Conservation (phyloP, 2,888 invertebrate genomes). For the Gerris lacustris region DNA sequence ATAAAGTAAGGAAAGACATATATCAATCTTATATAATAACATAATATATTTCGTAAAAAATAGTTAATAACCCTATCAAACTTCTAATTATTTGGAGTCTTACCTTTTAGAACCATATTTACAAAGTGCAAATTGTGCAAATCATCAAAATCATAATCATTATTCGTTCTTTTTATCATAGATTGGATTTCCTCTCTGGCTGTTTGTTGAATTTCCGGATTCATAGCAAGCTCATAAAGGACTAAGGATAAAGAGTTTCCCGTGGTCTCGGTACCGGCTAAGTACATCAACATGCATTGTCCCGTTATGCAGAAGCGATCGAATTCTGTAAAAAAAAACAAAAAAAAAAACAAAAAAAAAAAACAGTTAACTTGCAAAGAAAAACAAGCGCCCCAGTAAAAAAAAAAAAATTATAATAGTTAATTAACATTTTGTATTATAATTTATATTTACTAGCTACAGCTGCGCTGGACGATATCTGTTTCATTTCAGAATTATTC, state of each 20-base stretch:
- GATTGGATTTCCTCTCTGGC: neutral
- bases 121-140: neutral
- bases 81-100: neutral
- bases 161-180: neutral
- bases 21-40: too few species aligned
- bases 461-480: neutral
- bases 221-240: neutral
- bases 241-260: neutral
- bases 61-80: too few species aligned
- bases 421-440: too few species aligned
- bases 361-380: too few species aligned
- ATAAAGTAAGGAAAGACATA: too few species aligned
- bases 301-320: constrained; percentile 1
- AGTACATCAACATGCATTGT: neutral
- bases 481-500: neutral
- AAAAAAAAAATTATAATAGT: too few species aligned
- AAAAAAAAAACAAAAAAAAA: too few species aligned
- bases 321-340: neutral
- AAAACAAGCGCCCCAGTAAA: too few species aligned
- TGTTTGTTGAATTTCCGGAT: neutral
- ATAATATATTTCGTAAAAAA: too few species aligned
- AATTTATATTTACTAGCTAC: too few species aligned
- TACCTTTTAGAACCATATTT: neutral
- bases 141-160: neutral
- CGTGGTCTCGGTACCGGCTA: neutral